A percentile compares a stretch with the other conserved stretches of the same genome.
These are phyloP conservation scores for Nemoura dubitans DNA, from an alignment of 2,888 invertebrate species.

Conservation along the genomic window DNA sequence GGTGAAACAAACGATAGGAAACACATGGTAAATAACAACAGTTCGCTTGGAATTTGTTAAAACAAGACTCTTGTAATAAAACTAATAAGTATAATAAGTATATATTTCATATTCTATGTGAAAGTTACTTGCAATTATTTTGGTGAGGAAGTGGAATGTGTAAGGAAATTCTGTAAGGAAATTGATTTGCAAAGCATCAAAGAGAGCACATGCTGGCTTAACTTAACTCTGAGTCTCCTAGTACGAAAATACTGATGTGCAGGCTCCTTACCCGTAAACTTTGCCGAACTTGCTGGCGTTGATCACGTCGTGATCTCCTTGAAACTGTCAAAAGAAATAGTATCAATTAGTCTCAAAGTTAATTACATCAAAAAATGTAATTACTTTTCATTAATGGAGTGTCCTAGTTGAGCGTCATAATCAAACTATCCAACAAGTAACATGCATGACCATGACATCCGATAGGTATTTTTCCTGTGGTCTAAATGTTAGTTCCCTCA, in stretches of 20 bases:
- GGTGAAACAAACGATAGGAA: background rate
- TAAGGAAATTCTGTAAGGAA: background rate
- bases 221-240: background rate
- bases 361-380: background rate
- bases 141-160: background rate
- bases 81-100: too few species aligned
- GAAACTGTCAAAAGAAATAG: constrained; percentile 41
- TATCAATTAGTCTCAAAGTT: background rate
- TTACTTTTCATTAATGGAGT: too few species aligned
- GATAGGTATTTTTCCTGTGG: too few species aligned
- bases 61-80: too few species aligned
- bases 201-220: background rate
- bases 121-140: background rate
- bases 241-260: background rate
- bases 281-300: constrained; percentile 45
- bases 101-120: too few species aligned
- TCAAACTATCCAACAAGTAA: too few species aligned
- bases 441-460: too few species aligned
- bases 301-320: constrained; percentile 47
- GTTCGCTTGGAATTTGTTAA: background rate
- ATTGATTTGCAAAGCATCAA: background rate
- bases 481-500: too few species aligned
- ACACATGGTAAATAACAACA: background rate
- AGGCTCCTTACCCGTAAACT: constrained; percentile 45
- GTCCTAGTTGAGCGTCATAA: too few species aligned